phyloP scores from a whole-genome alignment of 2,113 vertebrate species.

The Turdus rufiventris region DNA sequence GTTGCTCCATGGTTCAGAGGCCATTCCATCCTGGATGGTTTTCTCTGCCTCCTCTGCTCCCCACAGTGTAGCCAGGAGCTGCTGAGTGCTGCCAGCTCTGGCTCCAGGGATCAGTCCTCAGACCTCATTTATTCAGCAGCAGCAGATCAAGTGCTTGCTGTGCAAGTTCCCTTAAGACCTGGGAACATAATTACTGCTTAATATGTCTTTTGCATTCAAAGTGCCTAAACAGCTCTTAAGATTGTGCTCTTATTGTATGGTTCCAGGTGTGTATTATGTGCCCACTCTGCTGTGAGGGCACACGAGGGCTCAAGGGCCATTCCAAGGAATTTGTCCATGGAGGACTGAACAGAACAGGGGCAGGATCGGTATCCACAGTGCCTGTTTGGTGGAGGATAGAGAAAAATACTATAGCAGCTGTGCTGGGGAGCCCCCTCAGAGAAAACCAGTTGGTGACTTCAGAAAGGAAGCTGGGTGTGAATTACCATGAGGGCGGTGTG shows the following conservation, averaged over 20 bases:
- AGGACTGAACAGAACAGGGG: not conserved
- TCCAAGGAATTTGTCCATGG: not conserved
- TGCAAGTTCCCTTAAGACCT: not conserved
- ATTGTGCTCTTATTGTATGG: not conserved
- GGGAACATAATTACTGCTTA: not conserved
- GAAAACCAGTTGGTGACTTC: not conserved
- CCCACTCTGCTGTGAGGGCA: not conserved
- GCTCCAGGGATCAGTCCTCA: not conserved
- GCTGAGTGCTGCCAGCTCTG: accelerated
- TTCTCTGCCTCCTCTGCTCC: not conserved
- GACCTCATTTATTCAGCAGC: not conserved
- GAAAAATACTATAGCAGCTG: not conserved
- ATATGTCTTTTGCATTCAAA: not conserved
- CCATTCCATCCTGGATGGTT: not conserved
- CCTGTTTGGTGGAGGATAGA: not conserved
- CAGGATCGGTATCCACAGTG: not conserved
- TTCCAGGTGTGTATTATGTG: not conserved
- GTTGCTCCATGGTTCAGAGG: not conserved
- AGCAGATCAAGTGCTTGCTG: not conserved
- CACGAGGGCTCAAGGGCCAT: not conserved
- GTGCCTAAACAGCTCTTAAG: not conserved
- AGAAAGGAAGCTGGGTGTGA: not conserved
- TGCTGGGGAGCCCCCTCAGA: not conserved
- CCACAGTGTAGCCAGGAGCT: accelerated
- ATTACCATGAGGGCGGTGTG: not conserved